Percentiles rank a stretch among this genome's conserved stretches.
Conservation (phyloP, 2,797 vertebrate species). For the Leuciscus waleckii region DNA sequence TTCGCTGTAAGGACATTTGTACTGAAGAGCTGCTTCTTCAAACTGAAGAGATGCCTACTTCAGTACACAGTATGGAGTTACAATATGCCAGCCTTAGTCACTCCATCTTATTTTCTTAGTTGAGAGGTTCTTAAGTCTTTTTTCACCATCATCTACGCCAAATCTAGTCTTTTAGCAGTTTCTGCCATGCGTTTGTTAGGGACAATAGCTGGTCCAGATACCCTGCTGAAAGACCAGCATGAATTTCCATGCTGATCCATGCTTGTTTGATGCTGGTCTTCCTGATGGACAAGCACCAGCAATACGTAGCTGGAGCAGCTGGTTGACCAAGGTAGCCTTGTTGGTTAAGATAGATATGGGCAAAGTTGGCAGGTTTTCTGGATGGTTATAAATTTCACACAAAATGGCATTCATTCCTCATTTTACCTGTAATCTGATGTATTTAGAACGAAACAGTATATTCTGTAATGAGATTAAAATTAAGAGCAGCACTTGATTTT, state of each 20-base stretch:
- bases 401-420: neutral
- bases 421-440: neutral
- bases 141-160: neutral
- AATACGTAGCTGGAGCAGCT: neutral
- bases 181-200: constrained; percentile 45
- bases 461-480: neutral
- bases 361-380: neutral
- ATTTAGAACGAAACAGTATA: neutral
- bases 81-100: constrained; percentile 10
- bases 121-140: neutral
- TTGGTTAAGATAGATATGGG: neutral
- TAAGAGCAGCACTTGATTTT: neutral
- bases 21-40: constrained; percentile 29
- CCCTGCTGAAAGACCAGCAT: constrained; percentile 28
- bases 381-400: neutral
- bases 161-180: constrained; percentile 9
- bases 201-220: constrained; percentile 32
- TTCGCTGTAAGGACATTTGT: neutral
- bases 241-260: neutral
- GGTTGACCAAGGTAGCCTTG: neutral
- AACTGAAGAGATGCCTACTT: constrained; percentile 31
- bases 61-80: constrained; percentile 23
- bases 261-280: constrained; percentile 8
- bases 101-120: neutral
- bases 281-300: neutral